Percentiles rank a stretch among this genome's conserved stretches.
Conservation (phyloP, 2,113 vertebrate species). For the Neogobius melanostomus region DNA sequence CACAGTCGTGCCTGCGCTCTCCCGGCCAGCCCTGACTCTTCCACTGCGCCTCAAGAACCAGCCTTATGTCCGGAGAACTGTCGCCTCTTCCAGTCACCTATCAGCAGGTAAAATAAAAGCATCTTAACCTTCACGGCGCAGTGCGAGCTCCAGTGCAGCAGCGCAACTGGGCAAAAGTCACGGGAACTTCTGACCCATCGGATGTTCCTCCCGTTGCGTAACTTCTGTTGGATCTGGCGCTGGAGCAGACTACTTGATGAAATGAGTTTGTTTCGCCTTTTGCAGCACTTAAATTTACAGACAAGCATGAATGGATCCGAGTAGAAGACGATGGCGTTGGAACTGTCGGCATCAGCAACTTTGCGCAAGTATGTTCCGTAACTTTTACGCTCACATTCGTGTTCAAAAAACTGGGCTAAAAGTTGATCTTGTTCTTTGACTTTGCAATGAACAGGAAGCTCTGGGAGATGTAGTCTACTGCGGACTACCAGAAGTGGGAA, state of each 20-base stretch:
- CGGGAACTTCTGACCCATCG: slow-evolving; percentile 23
- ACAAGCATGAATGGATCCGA: slow-evolving; percentile 95
- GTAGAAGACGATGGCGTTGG: slow-evolving; percentile 89
- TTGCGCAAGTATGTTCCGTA: slow-evolving; percentile 86
- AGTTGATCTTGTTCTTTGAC: slow-evolving; percentile 7
- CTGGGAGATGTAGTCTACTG: slow-evolving; percentile 97
- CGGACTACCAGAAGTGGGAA: slow-evolving; percentile 93
- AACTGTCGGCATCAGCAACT: slow-evolving; percentile 95
- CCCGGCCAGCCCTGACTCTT: slow-evolving; percentile 22
- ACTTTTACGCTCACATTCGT: too few relatives aligned
- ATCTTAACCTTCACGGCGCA: not conserved
- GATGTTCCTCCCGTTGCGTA: not conserved
- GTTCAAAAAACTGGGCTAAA: not conserved
- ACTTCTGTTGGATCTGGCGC: not conserved
- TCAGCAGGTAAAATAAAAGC: slow-evolving; percentile 64
- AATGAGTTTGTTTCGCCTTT: slow-evolving; percentile 5
- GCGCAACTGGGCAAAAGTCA: slow-evolving; percentile 9
- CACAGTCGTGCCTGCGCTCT: slow-evolving; percentile 54
- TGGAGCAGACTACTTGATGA: not conserved
- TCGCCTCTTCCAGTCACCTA: slow-evolving; percentile 59
- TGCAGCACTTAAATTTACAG: slow-evolving; percentile 93
- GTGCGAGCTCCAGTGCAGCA: slow-evolving; percentile 7
- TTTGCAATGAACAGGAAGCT: slow-evolving; percentile 79
- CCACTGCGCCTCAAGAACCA: slow-evolving; percentile 32
- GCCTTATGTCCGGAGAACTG: slow-evolving; percentile 46